Base-by-base conservation (phyloP, 1,140 invertebrate genomes). In the Caerostris extrusa region DNA sequence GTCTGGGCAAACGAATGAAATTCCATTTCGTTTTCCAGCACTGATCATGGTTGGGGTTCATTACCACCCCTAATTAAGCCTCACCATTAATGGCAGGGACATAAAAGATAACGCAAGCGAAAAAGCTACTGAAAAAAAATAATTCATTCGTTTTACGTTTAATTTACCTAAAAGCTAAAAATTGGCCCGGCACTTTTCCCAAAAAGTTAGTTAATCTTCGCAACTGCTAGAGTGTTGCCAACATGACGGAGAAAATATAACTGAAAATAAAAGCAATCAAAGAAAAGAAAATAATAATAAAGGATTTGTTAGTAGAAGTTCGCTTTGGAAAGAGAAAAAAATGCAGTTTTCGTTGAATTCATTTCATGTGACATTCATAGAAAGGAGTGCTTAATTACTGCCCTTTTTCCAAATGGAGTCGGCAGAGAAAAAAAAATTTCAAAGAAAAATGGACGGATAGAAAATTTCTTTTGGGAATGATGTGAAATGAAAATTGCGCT, bases 141-240 rank as follows among this genome's bases (percentile, higher is more conserved):
- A 50, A 12, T 77, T 50, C 71, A 77, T 77, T 77, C 71, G 34
- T 77, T 77, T 77, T 53, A 77, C 71, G 34, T 77, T 77, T 77
- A 77, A 77, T 77, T 77, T 77, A 34, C 71, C 71, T 77, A 77
- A 77, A 77, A 77, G 71, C 71, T 53, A 14, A 77, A 77, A 77
- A 50, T 77, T 77, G 34, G 53, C 71, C 71, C 53, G 71, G 34
- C 34, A 34, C 34, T 34, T 34, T 77, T 77, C 71, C 10, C 50
- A 7, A 12, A 34, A 77, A 50, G 34, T 77, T 53, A 77, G 71
- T 77, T 77, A 77, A 77, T 53, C 71, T 50, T 77, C 34, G 8
- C 71, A 14, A 67, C 3, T 14, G 19, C 19, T 10, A 53, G 34
- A 53, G 71, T 50, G 4, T 50, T 34, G 19, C 14, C 50, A 12